These are phyloP conservation scores for Myotis lucifugus DNA, from an alignment of 2,113 vertebrate species.

Conservation along the genomic window DNA sequence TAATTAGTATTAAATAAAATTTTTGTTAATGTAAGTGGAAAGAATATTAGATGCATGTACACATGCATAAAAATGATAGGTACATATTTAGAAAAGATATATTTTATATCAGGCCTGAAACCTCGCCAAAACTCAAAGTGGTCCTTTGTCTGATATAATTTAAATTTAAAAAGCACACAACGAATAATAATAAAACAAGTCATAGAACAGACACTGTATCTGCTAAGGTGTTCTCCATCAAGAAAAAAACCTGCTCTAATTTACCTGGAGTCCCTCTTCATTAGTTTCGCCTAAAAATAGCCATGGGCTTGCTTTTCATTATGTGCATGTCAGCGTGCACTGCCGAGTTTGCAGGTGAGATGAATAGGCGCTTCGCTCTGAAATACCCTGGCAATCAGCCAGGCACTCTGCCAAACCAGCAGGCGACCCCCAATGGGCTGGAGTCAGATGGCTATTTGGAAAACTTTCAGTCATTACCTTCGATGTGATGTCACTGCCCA, in stretches of 20 bases:
- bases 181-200: background rate
- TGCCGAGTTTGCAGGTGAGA: conserved; percentile 54
- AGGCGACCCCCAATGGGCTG: conserved; percentile 68
- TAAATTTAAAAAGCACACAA: background rate
- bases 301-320: conserved; percentile 63
- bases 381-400: conserved; percentile 64
- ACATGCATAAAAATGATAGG: background rate
- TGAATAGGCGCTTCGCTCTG: conserved; percentile 59
- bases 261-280: conserved; percentile 47
- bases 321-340: conserved; percentile 65
- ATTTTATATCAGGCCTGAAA: background rate
- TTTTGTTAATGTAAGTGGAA: background rate
- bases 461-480: conserved; percentile 65
- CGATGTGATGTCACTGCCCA: conserved; percentile 67
- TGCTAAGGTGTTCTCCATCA: background rate
- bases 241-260: conserved; percentile 20
- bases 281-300: conserved; percentile 74
- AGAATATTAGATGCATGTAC: background rate
- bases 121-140: background rate
- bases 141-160: background rate
- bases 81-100: background rate
- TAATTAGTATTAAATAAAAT: background rate
- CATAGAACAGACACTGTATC: background rate
- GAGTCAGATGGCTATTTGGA: conserved; percentile 69
- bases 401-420: conserved; percentile 47